Evolutionary conservation across 2,797 vertebrate genomes (phyloP).

Genomic region (Luscinia megarhynchos): DNA sequence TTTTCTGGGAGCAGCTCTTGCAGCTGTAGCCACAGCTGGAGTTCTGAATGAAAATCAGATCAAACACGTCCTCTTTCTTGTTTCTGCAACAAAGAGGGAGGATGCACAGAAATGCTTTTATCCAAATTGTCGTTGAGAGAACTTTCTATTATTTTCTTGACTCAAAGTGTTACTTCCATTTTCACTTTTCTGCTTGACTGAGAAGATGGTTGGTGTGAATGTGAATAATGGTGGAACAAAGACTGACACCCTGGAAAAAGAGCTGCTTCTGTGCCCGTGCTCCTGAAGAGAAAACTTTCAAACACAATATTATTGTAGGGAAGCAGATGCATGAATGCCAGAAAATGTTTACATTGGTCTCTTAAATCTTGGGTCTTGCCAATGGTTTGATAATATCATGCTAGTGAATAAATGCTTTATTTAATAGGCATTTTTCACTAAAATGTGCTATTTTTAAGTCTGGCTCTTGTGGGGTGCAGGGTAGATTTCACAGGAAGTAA

Average conservation of each 20-base stretch:
- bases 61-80: not conserved
- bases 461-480: not conserved
- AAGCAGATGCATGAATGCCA: not conserved
- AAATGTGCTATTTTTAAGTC: not conserved
- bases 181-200: constrained; percentile 56
- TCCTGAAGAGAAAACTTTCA: not conserved
- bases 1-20: constrained; percentile 2
- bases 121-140: not conserved
- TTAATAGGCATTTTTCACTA: not conserved
- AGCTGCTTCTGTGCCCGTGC: not conserved
- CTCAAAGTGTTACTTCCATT: constrained; percentile 54
- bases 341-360: not conserved
- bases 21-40: not conserved
- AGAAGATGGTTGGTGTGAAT: not conserved
- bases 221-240: not conserved
- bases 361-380: not conserved
- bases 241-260: not conserved
- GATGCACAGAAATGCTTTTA: constrained; percentile 38
- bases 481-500: not conserved
- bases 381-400: not conserved
- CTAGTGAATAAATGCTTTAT: not conserved
- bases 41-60: not conserved
- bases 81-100: not conserved
- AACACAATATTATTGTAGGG: not conserved
- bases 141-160: not conserved